phyloP scores from a whole-genome alignment of 2,113 vertebrate species.

The Siniperca knerii region DNA sequence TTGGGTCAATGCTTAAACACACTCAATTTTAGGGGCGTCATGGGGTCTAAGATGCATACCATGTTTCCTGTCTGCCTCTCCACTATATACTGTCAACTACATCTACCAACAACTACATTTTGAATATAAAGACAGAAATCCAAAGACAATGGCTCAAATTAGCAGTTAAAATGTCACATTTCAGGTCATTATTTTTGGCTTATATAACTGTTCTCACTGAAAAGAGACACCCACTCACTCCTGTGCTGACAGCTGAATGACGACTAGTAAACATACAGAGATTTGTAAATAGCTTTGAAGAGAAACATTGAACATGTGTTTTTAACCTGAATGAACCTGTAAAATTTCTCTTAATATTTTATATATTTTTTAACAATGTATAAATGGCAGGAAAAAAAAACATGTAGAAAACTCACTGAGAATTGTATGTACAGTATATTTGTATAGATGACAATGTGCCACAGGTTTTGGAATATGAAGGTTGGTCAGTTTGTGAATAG shows the following conservation, averaged over 20 bases:
- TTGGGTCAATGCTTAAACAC: neutral
- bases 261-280: constrained; percentile 34
- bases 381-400: constrained; percentile 52
- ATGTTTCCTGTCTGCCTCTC: neutral
- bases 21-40: neutral
- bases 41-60: neutral
- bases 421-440: constrained; percentile 49
- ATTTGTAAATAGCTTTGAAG: constrained; percentile 78
- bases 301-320: constrained; percentile 61
- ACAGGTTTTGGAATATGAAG: constrained; percentile 40
- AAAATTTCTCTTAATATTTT: constrained; percentile 78
- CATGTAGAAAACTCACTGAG: constrained; percentile 9
- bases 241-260: constrained; percentile 65
- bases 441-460: constrained; percentile 59
- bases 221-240: constrained; percentile 15
- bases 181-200: neutral
- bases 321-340: constrained; percentile 78
- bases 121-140: neutral
- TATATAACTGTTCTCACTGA: neutral
- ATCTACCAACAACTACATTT: neutral
- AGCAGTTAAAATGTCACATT: constrained; percentile 15
- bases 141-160: constrained; percentile 10
- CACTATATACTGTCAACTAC: neutral
- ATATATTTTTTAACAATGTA: constrained; percentile 76
- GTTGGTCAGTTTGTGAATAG: neutral